These are phyloP conservation scores for Gorsachius magnificus DNA, from an alignment of 2,797 vertebrate genomes.

Conservation along the genomic window DNA sequence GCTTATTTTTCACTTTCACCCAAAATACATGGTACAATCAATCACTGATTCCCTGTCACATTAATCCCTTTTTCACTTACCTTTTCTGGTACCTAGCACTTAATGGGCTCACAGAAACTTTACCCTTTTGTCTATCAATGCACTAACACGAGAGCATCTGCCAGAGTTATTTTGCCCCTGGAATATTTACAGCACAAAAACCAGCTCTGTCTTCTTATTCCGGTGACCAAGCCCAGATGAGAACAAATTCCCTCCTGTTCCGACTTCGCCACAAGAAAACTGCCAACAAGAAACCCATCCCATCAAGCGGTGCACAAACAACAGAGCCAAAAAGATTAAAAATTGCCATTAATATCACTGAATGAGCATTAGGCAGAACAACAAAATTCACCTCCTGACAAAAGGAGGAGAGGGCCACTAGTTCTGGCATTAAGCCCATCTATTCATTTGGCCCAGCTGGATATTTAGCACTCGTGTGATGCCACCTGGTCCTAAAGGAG, in stretches of 20 bases:
- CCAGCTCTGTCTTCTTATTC: background rate
- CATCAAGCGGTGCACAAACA: background rate
- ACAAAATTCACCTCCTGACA: background rate
- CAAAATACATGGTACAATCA: background rate
- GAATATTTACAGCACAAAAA: background rate
- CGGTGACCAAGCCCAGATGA: background rate
- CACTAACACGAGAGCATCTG: background rate
- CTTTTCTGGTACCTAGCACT: background rate
- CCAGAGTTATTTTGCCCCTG: background rate
- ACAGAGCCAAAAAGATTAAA: background rate
- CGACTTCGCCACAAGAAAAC: background rate
- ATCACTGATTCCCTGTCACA: background rate
- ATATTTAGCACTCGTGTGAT: background rate
- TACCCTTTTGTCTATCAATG: background rate
- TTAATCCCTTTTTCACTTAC: background rate
- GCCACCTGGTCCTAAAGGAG: background rate
- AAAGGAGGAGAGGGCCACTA: background rate
- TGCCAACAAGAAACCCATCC: background rate
- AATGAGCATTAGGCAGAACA: background rate
- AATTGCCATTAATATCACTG: background rate
- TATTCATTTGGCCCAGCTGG: background rate
- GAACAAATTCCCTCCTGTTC: background rate
- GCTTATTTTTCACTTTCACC: background rate
- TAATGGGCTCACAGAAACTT: background rate
- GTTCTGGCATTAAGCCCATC: background rate